Conservation (phyloP, 2,797 vertebrate genomes). For the Dendrocincla tyrannina region DNA sequence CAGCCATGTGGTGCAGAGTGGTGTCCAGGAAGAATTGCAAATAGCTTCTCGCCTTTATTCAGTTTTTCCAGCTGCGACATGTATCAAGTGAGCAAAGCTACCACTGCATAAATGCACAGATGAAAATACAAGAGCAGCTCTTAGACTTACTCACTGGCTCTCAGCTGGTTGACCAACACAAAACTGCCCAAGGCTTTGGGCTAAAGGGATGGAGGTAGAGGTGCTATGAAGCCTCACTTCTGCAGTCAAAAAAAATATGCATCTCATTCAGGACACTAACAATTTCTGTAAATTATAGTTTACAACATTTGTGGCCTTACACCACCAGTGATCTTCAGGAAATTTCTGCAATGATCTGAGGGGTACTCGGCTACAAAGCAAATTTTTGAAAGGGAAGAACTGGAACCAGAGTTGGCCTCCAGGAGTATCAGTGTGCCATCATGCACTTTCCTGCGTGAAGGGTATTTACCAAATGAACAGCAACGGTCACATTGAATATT, state of each 20-base stretch:
- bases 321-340: neutral
- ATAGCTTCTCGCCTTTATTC: neutral
- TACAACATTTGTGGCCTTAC: neutral
- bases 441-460: neutral
- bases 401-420: neutral
- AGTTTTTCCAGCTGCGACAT: conserved; percentile 30
- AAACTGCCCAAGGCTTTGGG: neutral
- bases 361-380: neutral
- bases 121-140: neutral
- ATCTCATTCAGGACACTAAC: neutral
- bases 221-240: neutral
- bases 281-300: neutral
- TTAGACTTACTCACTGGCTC: neutral
- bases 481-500: fast-evolving
- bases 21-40: neutral
- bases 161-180: neutral
- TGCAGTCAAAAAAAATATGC: fast-evolving
- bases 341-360: neutral
- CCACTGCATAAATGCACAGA: neutral
- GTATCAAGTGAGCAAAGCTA: neutral
- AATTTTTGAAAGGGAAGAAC: neutral
- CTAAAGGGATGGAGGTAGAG: neutral
- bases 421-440: neutral
- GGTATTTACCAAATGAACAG: neutral
- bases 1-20: fast-evolving